phyloP scores from a whole-genome alignment of 2,113 vertebrate species.

The Alethe castanea region DNA sequence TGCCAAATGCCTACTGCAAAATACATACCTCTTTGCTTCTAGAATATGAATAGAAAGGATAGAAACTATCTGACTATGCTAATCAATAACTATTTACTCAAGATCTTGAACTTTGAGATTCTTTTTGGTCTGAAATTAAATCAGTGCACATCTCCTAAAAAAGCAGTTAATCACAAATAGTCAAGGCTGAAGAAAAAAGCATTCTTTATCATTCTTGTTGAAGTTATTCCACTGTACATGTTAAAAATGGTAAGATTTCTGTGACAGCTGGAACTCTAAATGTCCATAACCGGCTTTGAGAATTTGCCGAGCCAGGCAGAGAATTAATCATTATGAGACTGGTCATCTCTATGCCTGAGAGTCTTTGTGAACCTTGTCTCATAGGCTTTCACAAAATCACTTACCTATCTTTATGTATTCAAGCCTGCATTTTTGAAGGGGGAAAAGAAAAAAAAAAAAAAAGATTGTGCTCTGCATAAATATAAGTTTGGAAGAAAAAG shows the following conservation, averaged over 20 bases:
- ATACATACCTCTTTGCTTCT: neutral
- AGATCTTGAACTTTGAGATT: neutral
- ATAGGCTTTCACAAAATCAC: neutral
- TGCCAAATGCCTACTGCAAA: neutral
- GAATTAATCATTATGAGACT: neutral
- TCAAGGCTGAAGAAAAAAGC: neutral
- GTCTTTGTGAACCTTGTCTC: neutral
- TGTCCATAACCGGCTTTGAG: neutral
- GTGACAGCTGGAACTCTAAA: neutral
- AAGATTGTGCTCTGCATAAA: neutral
- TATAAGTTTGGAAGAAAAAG: neutral
- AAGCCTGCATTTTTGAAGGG: neutral
- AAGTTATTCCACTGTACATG: neutral
- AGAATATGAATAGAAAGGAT: neutral
- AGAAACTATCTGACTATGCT: neutral
- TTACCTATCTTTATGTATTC: neutral
- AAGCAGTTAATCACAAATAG: neutral
- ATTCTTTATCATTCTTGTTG: neutral
- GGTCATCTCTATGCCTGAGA: neutral
- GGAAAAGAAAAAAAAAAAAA: neutral
- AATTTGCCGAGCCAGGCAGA: neutral
- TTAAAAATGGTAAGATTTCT: neutral
- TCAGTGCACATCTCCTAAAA: neutral
- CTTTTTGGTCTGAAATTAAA: neutral
- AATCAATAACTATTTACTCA: constrained; percentile 26